Base-by-base conservation (phyloP, 2,888 invertebrate species). In the Scaeva pyrastri region DNA sequence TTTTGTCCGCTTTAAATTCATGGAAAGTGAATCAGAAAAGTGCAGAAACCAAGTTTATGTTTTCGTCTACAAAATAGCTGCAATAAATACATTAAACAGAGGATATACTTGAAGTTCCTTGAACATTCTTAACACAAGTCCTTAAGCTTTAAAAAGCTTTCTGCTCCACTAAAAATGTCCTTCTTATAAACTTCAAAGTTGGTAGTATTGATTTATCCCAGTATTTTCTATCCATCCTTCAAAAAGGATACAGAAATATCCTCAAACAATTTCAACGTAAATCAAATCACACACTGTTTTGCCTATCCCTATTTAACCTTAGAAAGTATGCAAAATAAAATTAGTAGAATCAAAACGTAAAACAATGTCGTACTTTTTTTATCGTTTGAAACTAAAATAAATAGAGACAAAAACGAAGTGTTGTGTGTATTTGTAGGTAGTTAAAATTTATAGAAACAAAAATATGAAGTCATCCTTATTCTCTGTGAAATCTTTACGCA, bases 171-270 rank as follows among this genome's bases (percentile, higher is more conserved):
- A 43, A 74, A n/a, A 68, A 80, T 68, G 31, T 76, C 76, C 73
- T 56, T 26, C 5, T 58, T 62, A 52, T 1, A 23, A 0, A 10
- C 31, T 19, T 19, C 26, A 16, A 36, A 50, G 76, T 64, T 85
- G 76, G 72, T 11, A 77, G 19, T 73, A 81, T 81, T 81, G 81
- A 85, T 76, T 85, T 68, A 14, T 81, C 76, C 81, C 76, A 68
- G 72, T 80, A 81, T 77, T 85, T 81, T 68, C 60, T 10, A 23
- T 64, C 48, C 43, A 70, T 76, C 60, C 68, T 73, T 73, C 55
- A 72, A 60, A 55, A 68, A 48, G 50, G 11, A 76, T 64, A 80
- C 68, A 80, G 16, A 76, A 85, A 76, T 76, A 73, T 81, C 81
- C 83, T 58, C 56, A 85, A 85, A 85, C 85, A 85, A 81, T 68